These are phyloP conservation scores for Machaerirhynchus nigripectus DNA, from an alignment of 2,113 vertebrate species.

Conservation along the genomic window DNA sequence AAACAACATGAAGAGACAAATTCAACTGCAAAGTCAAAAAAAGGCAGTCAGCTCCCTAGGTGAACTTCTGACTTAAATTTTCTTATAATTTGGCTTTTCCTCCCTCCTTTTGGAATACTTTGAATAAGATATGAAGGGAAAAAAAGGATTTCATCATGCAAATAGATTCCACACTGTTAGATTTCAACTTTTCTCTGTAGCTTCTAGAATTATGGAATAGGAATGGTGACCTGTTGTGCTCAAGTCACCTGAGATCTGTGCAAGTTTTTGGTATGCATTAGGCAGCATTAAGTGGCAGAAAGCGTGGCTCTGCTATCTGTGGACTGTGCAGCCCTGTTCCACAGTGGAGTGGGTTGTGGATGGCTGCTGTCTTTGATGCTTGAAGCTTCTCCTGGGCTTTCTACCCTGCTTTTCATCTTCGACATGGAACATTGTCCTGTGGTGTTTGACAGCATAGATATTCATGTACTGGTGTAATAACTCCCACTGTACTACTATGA, in stretches of 20 bases:
- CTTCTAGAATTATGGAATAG: neutral
- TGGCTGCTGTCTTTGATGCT: neutral
- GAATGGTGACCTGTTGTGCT: neutral
- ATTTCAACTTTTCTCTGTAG: neutral
- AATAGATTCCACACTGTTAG: neutral
- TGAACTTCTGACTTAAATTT: neutral
- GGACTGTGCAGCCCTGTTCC: neutral
- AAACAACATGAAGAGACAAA: neutral
- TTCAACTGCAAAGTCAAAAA: neutral
- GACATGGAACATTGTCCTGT: neutral
- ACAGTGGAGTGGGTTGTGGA: neutral
- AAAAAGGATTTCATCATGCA: neutral
- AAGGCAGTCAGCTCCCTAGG: neutral
- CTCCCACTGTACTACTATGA: neutral
- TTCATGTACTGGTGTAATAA: neutral
- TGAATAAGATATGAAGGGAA: neutral
- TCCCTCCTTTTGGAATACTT: neutral
- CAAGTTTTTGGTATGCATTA: neutral
- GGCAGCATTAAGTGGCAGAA: neutral
- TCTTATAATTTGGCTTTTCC: neutral
- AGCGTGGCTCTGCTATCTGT: neutral
- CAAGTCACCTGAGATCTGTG: neutral
- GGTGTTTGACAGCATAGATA: neutral
- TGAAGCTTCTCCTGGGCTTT: neutral
- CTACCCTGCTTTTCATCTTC: neutral